These are phyloP conservation scores for Diogma glabrata DNA, from an alignment of 2,888 invertebrate species.

Conservation along the genomic window DNA sequence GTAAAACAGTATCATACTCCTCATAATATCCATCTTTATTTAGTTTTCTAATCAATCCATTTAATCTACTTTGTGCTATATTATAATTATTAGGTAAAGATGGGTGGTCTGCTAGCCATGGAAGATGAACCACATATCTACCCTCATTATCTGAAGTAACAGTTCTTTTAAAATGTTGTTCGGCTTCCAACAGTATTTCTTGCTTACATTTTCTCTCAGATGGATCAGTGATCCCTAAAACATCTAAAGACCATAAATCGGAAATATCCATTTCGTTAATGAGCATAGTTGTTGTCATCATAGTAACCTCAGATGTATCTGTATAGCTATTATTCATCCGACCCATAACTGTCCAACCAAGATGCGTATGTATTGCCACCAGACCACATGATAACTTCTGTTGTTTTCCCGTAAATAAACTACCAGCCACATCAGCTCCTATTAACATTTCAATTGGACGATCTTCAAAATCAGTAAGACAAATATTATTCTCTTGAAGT, in stretches of 20 bases:
- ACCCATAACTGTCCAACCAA: conserved; percentile 19
- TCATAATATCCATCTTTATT: conserved; percentile 1
- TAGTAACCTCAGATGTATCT: no score
- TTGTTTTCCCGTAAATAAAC: conserved; percentile 16
- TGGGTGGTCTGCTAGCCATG: conserved; percentile 12
- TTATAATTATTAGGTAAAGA: conserved; percentile 9
- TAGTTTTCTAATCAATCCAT: conserved; percentile 1
- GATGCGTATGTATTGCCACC: conserved; percentile 17
- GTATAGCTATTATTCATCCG: conserved; percentile 3
- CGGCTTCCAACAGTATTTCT: no score
- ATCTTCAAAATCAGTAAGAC: neutral
- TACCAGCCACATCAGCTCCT: conserved; percentile 14
- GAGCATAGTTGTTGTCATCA: neutral
- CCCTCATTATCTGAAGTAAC: conserved; percentile 11
- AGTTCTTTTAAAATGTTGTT: conserved; percentile 13
- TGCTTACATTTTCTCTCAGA: conserved; percentile 3
- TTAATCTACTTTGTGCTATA: conserved; percentile 9
- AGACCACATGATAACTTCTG: conserved; percentile 13
- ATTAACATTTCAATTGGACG: conserved; percentile 5
- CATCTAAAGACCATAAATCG: conserved; percentile 7
- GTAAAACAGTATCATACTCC: neutral
- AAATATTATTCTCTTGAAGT: neutral
- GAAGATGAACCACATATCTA: conserved; percentile 12
- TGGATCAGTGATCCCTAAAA: neutral
- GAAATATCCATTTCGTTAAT: conserved; percentile 1